Evolutionary conservation across 2,797 vertebrate genomes (phyloP).

Genomic region (Notamacropus eugenii): DNA sequence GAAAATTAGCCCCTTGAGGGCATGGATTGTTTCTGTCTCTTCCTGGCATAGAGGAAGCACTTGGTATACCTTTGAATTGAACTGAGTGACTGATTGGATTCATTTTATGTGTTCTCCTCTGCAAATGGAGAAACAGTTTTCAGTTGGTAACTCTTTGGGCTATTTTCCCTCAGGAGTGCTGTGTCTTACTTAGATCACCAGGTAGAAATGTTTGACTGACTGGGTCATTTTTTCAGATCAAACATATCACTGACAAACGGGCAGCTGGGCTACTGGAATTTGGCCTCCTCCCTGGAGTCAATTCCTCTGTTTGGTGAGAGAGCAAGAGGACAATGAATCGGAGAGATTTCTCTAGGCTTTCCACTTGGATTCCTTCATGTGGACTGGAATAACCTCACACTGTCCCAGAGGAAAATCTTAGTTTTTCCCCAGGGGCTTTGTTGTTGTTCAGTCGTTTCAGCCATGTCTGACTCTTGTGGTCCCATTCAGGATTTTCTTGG

Average conservation of each 20-base stretch:
- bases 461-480: not conserved
- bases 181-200: not conserved
- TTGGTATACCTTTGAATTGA: not conserved
- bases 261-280: not conserved
- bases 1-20: not conserved
- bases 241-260: not conserved
- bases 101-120: not conserved
- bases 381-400: not conserved
- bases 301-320: not conserved
- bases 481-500: not conserved
- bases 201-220: not conserved
- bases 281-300: not conserved
- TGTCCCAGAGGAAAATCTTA: not conserved
- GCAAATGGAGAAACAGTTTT: not conserved
- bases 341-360: not conserved
- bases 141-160: not conserved
- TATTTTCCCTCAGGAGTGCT: not conserved
- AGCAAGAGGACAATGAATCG: not conserved
- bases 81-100: not conserved
- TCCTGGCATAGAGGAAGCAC: not conserved
- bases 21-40: not conserved
- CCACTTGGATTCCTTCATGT: not conserved
- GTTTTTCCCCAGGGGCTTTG: not conserved
- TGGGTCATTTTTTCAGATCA: not conserved
- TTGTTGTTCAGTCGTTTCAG: not conserved